Evolutionary conservation across 1,140 invertebrate species (phyloP).

Genomic region (Probaryconus sp.): DNA sequence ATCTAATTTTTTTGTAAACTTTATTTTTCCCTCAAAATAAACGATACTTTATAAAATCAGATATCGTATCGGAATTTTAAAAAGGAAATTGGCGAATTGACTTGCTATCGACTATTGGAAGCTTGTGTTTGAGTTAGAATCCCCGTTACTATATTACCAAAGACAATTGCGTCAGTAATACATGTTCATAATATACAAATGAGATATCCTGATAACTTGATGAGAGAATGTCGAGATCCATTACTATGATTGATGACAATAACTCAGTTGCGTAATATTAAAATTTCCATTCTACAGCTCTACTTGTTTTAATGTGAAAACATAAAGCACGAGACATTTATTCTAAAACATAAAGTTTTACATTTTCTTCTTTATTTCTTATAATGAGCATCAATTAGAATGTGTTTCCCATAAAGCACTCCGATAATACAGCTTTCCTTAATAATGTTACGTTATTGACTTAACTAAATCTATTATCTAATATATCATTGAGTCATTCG

Average conservation of each 20-base stretch:
- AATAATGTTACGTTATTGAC: too few species aligned
- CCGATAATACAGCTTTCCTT: too few species aligned
- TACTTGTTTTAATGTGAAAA: too few species aligned
- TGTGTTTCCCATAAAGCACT: too few species aligned
- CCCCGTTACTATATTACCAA: conserved; percentile 15
- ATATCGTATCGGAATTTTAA: conserved; percentile 22
- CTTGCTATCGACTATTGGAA: conserved; percentile 9
- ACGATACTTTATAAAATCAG: conserved; percentile 17
- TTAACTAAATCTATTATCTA: too few species aligned
- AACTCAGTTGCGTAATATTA: too few species aligned
- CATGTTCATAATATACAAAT: conserved; percentile 18
- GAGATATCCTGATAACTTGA: conserved; percentile 24
- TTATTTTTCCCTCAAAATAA: background rate
- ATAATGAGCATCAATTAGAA: too few species aligned
- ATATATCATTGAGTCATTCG: too few species aligned
- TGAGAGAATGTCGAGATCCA: conserved; percentile 29
- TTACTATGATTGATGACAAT: conserved; percentile 34
- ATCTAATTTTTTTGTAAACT: conserved; percentile 15
- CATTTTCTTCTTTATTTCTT: too few species aligned
- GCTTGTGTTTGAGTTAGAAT: conserved; percentile 21
- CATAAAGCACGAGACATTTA: too few species aligned
- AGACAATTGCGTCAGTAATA: conserved; percentile 2
- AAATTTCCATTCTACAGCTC: too few species aligned
- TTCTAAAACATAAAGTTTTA: too few species aligned
- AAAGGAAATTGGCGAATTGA: conserved; percentile 29